Evolutionary conservation across 2,888 invertebrate genomes (phyloP), one percentile per base, ranked within the genome.

Genomic region (Sesia bembeciformis): DNA sequence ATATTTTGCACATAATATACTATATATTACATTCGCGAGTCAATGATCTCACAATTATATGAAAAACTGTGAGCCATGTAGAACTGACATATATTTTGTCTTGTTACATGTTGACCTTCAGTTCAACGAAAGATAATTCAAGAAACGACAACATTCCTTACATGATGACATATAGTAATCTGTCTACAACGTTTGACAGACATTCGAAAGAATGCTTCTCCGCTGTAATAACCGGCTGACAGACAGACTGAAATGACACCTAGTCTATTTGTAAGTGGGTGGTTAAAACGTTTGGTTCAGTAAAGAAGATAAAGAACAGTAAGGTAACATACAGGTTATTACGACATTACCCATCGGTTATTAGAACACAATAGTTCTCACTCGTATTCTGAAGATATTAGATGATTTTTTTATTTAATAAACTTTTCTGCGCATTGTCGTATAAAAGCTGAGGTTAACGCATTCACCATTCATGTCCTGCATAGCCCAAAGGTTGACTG

Each of bases 191-290:
- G 52, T 55, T 63, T 67, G 65, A 58, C 57, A 57, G 61, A 65
- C 57, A 62, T 60, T 62, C 64, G 67, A 64, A 66, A 65, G 54
- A 62, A 61, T 67, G 64, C 68, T 63, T 58, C 53, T 60, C 61
- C 43, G 39, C 68, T 65, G 57, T 60, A 63, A 60, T 60, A 56
- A 61, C 61, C 62, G 60, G 56, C 60, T 60, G 60, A 65, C 58
- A 66, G 64, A 60, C 66, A 65, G 69, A 67, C 69, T 60, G 62
- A 62, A 63, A 63, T 63, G 65, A 67, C 70, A 74, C 65, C 65
- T 61, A 66, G 50, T 58, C 59, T 61, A 58, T 62, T 61, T 59
- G 57, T 53, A 56, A 56, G 53, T 53, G 39, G 40, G 52, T 56
- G 61, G 62, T 65, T 73, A 74, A 23, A 23, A 23, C 23, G 23